Evolutionary conservation across 2,888 invertebrate species (phyloP).

Genomic region (Stegophylla sp.): DNA sequence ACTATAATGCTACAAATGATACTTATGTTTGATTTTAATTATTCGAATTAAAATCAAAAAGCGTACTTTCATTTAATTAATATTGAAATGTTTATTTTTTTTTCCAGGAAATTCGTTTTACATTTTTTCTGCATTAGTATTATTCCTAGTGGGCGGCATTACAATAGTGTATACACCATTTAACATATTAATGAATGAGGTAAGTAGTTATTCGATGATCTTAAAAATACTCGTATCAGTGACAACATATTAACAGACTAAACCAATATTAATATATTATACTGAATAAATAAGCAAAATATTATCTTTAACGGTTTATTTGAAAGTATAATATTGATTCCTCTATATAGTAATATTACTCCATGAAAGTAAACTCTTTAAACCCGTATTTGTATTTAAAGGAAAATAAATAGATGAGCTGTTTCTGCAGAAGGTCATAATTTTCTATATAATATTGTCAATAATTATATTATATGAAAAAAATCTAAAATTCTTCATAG

Average conservation of each 20-base stretch:
- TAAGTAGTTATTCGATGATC: conserved; percentile 58
- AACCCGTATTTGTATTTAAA: neutral
- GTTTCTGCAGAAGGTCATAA: neutral
- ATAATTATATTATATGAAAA: neutral
- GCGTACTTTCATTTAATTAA: neutral
- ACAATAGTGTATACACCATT: conserved; percentile 70
- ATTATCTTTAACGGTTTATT: conserved; percentile 5
- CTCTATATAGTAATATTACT: neutral
- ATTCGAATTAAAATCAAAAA: no score
- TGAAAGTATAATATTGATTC: conserved; percentile 6
- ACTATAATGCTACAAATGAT: no score
- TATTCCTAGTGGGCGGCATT: conserved; percentile 66
- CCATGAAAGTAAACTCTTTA: neutral
- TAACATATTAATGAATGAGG: conserved; percentile 69
- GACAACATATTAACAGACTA: no score
- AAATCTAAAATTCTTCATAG: no score
- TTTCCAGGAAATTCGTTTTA: conserved; percentile 60
- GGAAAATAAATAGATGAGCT: neutral
- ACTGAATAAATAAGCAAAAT: neutral
- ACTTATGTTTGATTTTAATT: no score
- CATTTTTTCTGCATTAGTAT: conserved; percentile 57
- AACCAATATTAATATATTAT: no score
- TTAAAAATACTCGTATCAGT: neutral
- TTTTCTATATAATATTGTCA: neutral
- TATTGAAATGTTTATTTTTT: conserved; percentile 35